These are phyloP conservation scores for Syngnathus acus DNA, from an alignment of 2,797 vertebrate genomes.

Conservation along the genomic window DNA sequence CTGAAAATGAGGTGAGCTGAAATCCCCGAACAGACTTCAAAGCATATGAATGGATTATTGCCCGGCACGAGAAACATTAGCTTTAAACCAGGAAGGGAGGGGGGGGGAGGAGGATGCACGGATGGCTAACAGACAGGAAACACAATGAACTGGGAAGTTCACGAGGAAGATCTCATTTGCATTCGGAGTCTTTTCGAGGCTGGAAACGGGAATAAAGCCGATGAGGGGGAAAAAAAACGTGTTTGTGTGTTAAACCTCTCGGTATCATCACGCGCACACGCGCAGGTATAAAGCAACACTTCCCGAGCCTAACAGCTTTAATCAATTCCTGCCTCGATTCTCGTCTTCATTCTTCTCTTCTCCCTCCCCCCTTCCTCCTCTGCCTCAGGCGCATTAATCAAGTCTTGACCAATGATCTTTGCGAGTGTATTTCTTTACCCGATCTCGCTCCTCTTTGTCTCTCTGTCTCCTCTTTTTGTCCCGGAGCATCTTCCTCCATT, in stretches of 20 bases:
- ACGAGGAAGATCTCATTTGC: background rate
- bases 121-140: conserved; percentile 14
- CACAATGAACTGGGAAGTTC: no score
- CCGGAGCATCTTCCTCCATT: conserved; percentile 69
- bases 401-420: conserved; percentile 25
- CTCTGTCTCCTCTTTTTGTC: conserved; percentile 64
- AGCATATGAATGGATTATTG: conserved; percentile 40
- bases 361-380: conserved; percentile 13
- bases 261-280: background rate
- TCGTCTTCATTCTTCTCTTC: conserved; percentile 6
- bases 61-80: conserved; percentile 42
- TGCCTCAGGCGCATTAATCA: conserved; percentile 20
- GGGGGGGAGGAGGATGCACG: conserved; percentile 8
- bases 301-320: conserved; percentile 18
- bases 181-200: conserved; percentile 7
- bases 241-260: conserved; percentile 3
- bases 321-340: conserved; percentile 19
- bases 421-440: conserved; percentile 59
- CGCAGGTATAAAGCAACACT: conserved; percentile 5
- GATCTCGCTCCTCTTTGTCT: conserved; percentile 65
- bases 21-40: conserved; percentile 47
- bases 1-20: conserved; percentile 40
- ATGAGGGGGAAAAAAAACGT: no score
- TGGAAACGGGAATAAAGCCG: background rate
- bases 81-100: conserved; percentile 7